Base-by-base conservation (phyloP, 2,113 vertebrate species). In the Nothocercus nigrocapillus region DNA sequence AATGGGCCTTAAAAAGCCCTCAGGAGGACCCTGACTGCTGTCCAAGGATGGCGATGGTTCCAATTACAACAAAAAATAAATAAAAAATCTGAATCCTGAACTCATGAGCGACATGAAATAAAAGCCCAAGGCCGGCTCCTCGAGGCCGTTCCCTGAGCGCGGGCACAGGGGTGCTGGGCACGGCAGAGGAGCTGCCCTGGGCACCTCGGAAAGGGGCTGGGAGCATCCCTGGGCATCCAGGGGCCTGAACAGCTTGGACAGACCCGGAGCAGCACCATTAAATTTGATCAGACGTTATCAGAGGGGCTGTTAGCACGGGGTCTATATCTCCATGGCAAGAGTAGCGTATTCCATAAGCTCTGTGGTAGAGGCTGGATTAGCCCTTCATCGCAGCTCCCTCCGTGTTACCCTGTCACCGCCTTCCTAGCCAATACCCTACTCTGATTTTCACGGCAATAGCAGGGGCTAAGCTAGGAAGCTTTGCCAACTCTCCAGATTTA, bases 21-120 rank as follows among this genome's bases (percentile, higher is more conserved):
- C 10, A 74, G 36, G 45, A 74, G 21, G 49, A 49, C 30, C 7
- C 11, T 42, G 34, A 18, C 7, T 32, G 15, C 36, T 2, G 1
- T 24, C 11, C 18, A 19, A 21, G 5, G 3, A 61, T 0, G 10
- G 8, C 1, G 11, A 11, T 4, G 6, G 42, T 19, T 36, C n/a
- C 9, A 22, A 61, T 63, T 45, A 19, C 40, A n/a, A 18, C 1
- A 13, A 53, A 80, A 67, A 72, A 54, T 49, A 45, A 45, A 45
- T 45, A 22, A 28, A 53, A 53, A 54, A 13, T 19, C 38, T 66
- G 32, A 1, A 27, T 21, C 53, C 63, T 30, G 53, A 54, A 54
- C 53, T 54, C 53, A 15, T 14, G 25, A 54, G 22, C 25, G 6
- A 28, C 53, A 54, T 13, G 25, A 28, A 27, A 28, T 7, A 28